Evolutionary conservation across 2,888 invertebrate species (phyloP).

Genomic region (Eupsilia transversa): DNA sequence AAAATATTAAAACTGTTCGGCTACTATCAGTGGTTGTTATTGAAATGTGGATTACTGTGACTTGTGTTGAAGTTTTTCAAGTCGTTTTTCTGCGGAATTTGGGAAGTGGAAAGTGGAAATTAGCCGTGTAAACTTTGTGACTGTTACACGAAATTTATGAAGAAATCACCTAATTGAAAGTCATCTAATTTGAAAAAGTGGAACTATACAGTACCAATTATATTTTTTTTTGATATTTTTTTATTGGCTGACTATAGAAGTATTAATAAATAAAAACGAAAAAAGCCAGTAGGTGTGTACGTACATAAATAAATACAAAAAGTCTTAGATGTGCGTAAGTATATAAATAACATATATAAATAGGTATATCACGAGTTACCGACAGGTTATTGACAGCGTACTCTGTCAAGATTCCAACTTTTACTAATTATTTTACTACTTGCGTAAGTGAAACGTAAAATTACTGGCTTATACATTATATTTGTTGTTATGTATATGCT

Average conservation of each 20-base stretch:
- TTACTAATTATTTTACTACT: constrained; percentile 26
- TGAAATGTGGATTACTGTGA: neutral
- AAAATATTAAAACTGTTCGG: neutral
- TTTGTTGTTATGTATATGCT: neutral
- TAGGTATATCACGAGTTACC: constrained; percentile 10
- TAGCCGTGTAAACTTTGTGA: neutral
- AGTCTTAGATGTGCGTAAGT: neutral
- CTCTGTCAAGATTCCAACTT: constrained; percentile 38
- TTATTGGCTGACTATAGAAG: neutral
- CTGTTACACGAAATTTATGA: neutral
- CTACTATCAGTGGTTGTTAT: neutral
- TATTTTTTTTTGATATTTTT: neutral
- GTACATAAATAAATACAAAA: neutral
- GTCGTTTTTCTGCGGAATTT: neutral
- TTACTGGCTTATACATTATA: neutral
- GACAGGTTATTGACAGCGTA: constrained; percentile 25
- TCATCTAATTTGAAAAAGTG: neutral
- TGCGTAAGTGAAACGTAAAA: constrained; percentile 22
- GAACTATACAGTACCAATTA: too few species aligned
- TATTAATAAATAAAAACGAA: neutral
- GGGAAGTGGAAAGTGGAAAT: neutral
- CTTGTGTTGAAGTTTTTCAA: neutral
- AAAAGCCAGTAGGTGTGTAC: neutral
- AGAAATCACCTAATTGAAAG: neutral
- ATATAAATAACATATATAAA: neutral